These are phyloP conservation scores for Nylanderia fulva DNA, from an alignment of 1,140 invertebrate species.

Conservation along the genomic window DNA sequence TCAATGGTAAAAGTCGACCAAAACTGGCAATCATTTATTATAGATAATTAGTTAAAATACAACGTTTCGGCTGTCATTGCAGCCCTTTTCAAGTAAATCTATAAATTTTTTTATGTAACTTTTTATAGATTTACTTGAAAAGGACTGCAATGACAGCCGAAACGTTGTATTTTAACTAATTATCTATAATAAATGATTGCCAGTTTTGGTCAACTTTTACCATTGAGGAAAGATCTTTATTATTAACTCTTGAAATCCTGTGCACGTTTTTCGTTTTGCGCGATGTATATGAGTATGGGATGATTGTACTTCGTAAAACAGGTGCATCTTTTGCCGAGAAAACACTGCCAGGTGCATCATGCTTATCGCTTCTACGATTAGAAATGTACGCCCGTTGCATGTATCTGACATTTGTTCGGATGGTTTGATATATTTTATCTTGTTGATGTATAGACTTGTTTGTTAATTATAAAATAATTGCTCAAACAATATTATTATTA, in stretches of 20 bases:
- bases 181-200: too few relatives aligned
- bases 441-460: not conserved
- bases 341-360: constrained; percentile 48
- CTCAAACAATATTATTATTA: not conserved
- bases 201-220: too few relatives aligned
- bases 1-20: too few relatives aligned
- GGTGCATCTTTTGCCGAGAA: constrained; percentile 66
- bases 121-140: too few relatives aligned
- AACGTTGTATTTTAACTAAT: too few relatives aligned
- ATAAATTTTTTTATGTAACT: too few relatives aligned
- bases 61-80: too few relatives aligned
- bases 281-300: not conserved
- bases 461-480: not conserved
- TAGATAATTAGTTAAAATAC: too few relatives aligned
- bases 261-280: constrained; percentile 13
- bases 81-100: too few relatives aligned
- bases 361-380: constrained; percentile 52
- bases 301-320: constrained; percentile 72
- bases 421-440: not conserved
- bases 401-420: constrained; percentile 16
- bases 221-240: too few relatives aligned
- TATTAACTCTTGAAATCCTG: constrained; percentile 14
- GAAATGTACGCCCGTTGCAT: not conserved
- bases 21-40: too few relatives aligned
- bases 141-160: too few relatives aligned